Evolutionary conservation across 2,888 invertebrate genomes (phyloP), one percentile per base, ranked within the genome.

Genomic region (Uropetala carovei): DNA sequence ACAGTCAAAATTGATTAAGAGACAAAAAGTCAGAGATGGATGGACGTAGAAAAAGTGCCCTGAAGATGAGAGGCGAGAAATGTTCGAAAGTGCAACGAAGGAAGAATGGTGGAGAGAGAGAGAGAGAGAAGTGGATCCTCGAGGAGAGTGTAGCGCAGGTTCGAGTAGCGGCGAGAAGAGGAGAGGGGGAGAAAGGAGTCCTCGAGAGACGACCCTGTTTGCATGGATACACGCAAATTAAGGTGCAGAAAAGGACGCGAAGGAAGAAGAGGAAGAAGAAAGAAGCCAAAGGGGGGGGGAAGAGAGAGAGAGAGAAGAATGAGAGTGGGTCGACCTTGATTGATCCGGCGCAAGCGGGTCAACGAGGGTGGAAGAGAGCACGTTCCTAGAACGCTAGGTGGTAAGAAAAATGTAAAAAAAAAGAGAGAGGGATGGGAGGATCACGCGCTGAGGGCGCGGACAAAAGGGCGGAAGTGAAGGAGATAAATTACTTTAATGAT

Each of bases 221-320:
- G 75, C 75, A 75, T 75, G 75, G 75, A 27, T 27, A 75, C 75
- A 75, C 75, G 75, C 75, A 75, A 75, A 75, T 75, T 75, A 75
- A 75, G 75, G 75, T 9, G 64, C 8, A 22, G 22, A 22, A 68
- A 22, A 68, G 68, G n/a, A n/a, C 7, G 64, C 16, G 64, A 14
- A 43, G 43, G 43, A 43, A 5, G 43, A 43, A 43, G 43, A 43
- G 5, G 43, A 43, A 43, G 43, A 43, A 43, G 43, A 43, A 43
- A 43, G 43, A 43, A 43, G 43, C 8, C 9, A 68, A n/a, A 64
- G 64, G n/a, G 64, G 18, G 64, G 18, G 64, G 16, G 64, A 64
- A n/a, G 18, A 68, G 68, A 68, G 68, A 68, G 68, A 64, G 64
- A 64, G 64, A 16, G 64, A 64, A 64, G 64, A n/a, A 43, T 1